phyloP scores from a whole-genome alignment of 2,113 vertebrate species.

The Rhinoptilus africanus region DNA sequence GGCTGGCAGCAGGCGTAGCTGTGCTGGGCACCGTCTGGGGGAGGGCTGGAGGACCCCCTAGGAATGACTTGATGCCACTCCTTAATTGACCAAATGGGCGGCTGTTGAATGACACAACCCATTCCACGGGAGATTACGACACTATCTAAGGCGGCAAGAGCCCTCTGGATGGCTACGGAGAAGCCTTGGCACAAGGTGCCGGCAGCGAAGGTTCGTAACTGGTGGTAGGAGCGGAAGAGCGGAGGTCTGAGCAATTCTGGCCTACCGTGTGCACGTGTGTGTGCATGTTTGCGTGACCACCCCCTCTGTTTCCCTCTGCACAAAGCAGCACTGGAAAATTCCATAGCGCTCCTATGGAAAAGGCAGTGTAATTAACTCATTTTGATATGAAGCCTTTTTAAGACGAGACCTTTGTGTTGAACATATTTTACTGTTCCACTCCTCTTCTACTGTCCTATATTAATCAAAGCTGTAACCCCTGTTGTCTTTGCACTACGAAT shows the following conservation, averaged over 20 bases:
- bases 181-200: not conserved
- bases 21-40: not conserved
- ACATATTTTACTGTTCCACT: constrained; percentile 76
- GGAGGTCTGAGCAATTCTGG: not conserved
- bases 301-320: not conserved
- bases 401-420: constrained; percentile 73
- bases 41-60: not conserved
- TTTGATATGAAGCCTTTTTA: constrained; percentile 68
- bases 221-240: not conserved
- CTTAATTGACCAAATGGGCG: not conserved
- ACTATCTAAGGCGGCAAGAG: not conserved
- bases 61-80: not conserved
- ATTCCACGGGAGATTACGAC: not conserved
- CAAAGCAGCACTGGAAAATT: constrained; percentile 31
- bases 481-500: constrained; percentile 92
- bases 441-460: constrained; percentile 83
- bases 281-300: not conserved
- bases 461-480: constrained; percentile 94
- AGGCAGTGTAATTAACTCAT: constrained; percentile 57
- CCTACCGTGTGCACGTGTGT: not conserved
- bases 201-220: not conserved
- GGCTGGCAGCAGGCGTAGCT: not conserved
- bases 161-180: not conserved
- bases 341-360: constrained; percentile 13
- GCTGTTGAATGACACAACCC: not conserved